Percentiles rank a stretch among this genome's conserved stretches.
phyloP scores from a whole-genome alignment of 2,797 vertebrate species.

The Phylloscopus collybita region DNA sequence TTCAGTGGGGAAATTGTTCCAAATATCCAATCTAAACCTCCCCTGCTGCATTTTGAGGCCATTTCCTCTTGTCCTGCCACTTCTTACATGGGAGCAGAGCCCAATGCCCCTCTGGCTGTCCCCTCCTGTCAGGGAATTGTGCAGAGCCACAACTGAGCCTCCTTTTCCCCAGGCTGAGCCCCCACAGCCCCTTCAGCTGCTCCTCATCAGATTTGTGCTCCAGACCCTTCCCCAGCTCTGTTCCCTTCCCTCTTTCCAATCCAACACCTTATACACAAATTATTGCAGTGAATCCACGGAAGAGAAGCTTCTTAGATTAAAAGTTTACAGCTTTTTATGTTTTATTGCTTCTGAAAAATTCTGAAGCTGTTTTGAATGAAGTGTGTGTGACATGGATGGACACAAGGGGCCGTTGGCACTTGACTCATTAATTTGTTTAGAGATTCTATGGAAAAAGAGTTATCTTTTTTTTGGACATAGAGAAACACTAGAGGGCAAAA shows the following conservation, averaged over 20 bases:
- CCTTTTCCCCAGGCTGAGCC: neutral
- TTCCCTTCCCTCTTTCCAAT: neutral
- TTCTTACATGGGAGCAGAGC: neutral
- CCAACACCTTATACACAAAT: neutral
- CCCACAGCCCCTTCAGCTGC: neutral
- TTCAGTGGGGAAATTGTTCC: neutral
- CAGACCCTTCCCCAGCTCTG: neutral
- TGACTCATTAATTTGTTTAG: neutral
- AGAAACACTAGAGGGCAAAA: neutral
- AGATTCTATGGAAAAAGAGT: neutral
- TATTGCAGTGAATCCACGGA: neutral
- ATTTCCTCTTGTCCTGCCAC: accelerated
- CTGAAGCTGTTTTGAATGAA: neutral
- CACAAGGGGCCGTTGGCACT: neutral
- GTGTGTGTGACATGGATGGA: neutral
- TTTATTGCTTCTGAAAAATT: neutral
- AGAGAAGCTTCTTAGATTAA: neutral
- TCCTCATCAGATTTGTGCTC: neutral
- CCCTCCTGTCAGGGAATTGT: neutral
- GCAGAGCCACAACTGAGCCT: neutral
- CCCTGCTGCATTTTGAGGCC: neutral
- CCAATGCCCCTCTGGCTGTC: accelerated
- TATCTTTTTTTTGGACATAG: neutral
- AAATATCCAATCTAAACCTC: neutral
- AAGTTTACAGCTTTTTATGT: neutral